phyloP scores from a whole-genome alignment of 2,113 vertebrate species.

The Datnioides undecimradiatus region DNA sequence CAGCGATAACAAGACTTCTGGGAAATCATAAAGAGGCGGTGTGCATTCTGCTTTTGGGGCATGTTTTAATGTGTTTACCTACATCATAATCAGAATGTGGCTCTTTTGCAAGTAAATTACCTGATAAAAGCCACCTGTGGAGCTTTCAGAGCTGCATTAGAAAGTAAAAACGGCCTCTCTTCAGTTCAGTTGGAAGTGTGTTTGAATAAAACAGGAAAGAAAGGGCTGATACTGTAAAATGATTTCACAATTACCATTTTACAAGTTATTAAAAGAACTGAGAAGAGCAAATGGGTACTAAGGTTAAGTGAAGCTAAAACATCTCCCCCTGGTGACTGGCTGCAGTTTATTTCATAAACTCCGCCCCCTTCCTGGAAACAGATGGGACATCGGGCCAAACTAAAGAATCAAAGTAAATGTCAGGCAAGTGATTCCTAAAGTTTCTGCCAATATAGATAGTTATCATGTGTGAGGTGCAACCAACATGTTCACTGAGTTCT shows the following conservation, averaged over 20 bases:
- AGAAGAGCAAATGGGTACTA: too few relatives aligned
- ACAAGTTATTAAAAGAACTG: too few relatives aligned
- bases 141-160: background rate
- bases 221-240: background rate
- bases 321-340: too few relatives aligned
- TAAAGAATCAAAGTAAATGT: too few relatives aligned
- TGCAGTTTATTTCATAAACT: too few relatives aligned
- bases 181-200: background rate
- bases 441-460: too few relatives aligned
- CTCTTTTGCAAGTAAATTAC: background rate
- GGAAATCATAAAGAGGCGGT: background rate
- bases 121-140: background rate
- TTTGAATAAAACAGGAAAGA: background rate
- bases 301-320: too few relatives aligned
- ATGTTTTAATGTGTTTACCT: conserved; percentile 2
- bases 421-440: too few relatives aligned
- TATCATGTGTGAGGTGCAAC: too few relatives aligned
- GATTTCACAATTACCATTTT: background rate
- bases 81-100: background rate
- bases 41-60: background rate
- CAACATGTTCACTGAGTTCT: too few relatives aligned
- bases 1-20: conserved; percentile 1
- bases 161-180: background rate
- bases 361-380: too few relatives aligned
- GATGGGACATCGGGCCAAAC: too few relatives aligned